Base-by-base conservation (phyloP, 2,888 invertebrate species). In the Sialis fuliginosa region DNA sequence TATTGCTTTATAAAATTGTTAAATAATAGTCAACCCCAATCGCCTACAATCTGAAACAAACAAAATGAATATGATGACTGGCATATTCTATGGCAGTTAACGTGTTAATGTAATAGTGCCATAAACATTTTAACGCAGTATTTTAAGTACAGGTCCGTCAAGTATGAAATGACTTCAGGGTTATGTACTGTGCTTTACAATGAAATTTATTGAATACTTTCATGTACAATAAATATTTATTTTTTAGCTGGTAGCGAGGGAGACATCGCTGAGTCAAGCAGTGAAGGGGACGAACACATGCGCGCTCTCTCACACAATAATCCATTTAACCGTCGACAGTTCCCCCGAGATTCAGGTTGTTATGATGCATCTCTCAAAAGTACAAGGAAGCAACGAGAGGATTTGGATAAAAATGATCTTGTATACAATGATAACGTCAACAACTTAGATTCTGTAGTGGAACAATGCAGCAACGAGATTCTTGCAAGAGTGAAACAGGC, bases 281-380 rank as follows among this genome's bases (percentile, higher is more conserved):
- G 84, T 1, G 85, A 85, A 66, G 82, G 84, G 48, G 77, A 78
- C 54, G 77, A 78, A 55, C 71, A 68, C 44, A 65, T 61, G 49
- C 62, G 68, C 48, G 57, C 56, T 41, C 56, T 66, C 53, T 61
- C 62, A 43, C 50, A 65, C 50, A 62, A 62, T 53, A 82, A 83
- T 5, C 81, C 84, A n/a, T 85, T 85, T 57, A 82, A 81, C 13
- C 70, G 84, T 46, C 71, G 82, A 10, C 84, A 85, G 57, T 83
- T 84, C 63, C 82, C 83, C 6, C 74, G 85, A n/a, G 85, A 85
- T 62, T 85, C 84, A 2, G 85, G 85, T 42, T 85, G 84, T 62
- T 85, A 85, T 57, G 85, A 85, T 62, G 77, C 70, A 30, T 55
- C 62, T 13, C 46, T 62, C 46, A 60, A 60, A 51, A 55, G 68